Conservation (phyloP, 2,888 invertebrate genomes). For the Polyploca ridens region DNA sequence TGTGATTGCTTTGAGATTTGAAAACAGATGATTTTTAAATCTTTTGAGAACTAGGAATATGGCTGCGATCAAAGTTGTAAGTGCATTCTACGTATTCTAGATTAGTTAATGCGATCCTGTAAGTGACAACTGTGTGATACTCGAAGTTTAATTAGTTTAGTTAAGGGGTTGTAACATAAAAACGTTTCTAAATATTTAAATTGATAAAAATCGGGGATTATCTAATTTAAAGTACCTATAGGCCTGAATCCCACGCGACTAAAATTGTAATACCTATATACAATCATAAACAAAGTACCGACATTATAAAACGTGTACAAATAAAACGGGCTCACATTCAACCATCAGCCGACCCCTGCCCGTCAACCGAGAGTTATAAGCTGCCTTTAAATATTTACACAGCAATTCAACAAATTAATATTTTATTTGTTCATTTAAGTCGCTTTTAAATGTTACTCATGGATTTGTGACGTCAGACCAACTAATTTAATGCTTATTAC, state of each 20-base stretch:
- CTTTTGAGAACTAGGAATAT: no score
- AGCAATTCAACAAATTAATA: conserved; percentile 74
- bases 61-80: no score
- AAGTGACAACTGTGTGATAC: no score
- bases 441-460: conserved; percentile 45
- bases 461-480: background rate
- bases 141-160: no score
- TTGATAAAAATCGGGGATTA: no score
- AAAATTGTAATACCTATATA: background rate
- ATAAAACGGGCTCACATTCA: conserved; percentile 13
- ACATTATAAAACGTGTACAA: conserved; percentile 24
- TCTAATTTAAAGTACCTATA: background rate
- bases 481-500: background rate
- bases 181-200: no score
- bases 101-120: no score
- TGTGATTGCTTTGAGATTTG: no score
- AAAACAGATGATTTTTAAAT: no score
- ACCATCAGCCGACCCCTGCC: conserved; percentile 47
- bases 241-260: background rate
- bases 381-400: conserved; percentile 61
- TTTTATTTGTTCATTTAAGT: conserved; percentile 59
- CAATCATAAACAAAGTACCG: conserved; percentile 7
- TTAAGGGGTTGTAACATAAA: no score
- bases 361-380: conserved; percentile 59
- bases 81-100: no score